These are phyloP conservation scores for Ruditapes philippinarum DNA, from an alignment of 1,140 invertebrate genomes.

Conservation along the genomic window DNA sequence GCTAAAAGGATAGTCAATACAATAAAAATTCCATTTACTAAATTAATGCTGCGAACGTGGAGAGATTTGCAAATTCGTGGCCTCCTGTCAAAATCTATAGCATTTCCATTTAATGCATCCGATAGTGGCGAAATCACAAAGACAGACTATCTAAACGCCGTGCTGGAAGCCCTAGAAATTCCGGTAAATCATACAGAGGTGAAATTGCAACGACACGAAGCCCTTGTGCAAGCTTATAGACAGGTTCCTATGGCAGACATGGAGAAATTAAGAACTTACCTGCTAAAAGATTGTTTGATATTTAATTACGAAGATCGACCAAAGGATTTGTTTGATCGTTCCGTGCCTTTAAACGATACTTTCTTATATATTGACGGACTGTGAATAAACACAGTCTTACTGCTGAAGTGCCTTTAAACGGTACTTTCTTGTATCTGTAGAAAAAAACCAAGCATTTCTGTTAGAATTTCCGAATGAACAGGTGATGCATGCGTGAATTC, in stretches of 20 bases:
- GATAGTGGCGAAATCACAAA: background rate
- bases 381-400: too few species aligned
- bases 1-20: constrained; percentile 17
- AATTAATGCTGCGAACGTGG: constrained; percentile 2
- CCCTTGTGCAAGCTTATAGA: constrained; percentile 19
- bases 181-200: background rate
- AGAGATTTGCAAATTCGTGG: constrained; percentile 42
- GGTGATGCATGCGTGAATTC: too few species aligned
- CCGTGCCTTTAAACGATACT: background rate
- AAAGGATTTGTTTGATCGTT: background rate
- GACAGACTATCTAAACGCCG: background rate
- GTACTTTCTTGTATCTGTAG: too few species aligned
- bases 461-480: too few species aligned
- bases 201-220: background rate
- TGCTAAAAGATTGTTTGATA: constrained; percentile 39
- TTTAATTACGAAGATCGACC: constrained; percentile 45
- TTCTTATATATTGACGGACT: constrained; percentile 19
- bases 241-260: background rate
- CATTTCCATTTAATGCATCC: background rate
- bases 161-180: background rate
- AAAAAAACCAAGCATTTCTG: too few species aligned
- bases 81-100: background rate
- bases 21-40: background rate
- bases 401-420: too few species aligned
- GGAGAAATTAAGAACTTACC: constrained; percentile 18